Conservation (phyloP, 2,888 invertebrate species). For the Polietes domitor region DNA sequence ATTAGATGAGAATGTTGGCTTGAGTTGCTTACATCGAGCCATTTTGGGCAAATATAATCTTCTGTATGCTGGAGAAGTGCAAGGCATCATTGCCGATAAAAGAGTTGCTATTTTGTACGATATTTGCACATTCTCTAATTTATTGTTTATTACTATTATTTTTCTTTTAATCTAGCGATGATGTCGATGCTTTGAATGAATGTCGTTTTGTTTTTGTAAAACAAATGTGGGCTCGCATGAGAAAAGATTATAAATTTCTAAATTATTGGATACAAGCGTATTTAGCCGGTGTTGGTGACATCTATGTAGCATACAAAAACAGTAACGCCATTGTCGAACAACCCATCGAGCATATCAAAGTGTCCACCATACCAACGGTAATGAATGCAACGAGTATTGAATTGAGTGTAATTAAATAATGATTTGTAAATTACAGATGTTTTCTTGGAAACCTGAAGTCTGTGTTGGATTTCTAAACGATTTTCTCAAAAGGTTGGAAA, state of each 20-base stretch:
- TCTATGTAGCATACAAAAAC: slow-evolving; percentile 44
- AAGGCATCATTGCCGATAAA: slow-evolving; percentile 18
- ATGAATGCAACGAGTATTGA: not conserved
- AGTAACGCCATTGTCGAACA: not conserved
- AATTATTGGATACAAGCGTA: slow-evolving; percentile 30
- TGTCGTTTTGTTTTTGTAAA: too few relatives aligned
- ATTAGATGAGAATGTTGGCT: not conserved
- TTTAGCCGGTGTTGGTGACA: slow-evolving; percentile 24
- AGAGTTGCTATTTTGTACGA: slow-evolving; percentile 21
- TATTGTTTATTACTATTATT: too few relatives aligned
- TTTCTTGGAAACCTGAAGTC: slow-evolving; percentile 34
- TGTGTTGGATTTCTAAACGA: slow-evolving; percentile 25
- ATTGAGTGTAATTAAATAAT: not conserved
- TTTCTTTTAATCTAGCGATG: too few relatives aligned
- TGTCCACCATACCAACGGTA: slow-evolving; percentile 15
- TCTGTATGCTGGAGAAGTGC: slow-evolving; percentile 24
- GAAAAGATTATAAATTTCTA: not conserved
- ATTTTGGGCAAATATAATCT: slow-evolving; percentile 22
- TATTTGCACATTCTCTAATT: not conserved
- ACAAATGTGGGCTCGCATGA: not conserved
- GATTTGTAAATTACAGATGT: slow-evolving; percentile 2
- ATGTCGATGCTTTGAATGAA: too few relatives aligned
- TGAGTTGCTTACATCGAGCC: not conserved
- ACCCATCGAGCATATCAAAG: not conserved
- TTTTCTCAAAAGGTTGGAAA: slow-evolving; percentile 31